A percentile compares a stretch with the other conserved stretches of the same genome.
phyloP scores from a whole-genome alignment of 2,888 invertebrate genomes.

The Boloria selene region DNA sequence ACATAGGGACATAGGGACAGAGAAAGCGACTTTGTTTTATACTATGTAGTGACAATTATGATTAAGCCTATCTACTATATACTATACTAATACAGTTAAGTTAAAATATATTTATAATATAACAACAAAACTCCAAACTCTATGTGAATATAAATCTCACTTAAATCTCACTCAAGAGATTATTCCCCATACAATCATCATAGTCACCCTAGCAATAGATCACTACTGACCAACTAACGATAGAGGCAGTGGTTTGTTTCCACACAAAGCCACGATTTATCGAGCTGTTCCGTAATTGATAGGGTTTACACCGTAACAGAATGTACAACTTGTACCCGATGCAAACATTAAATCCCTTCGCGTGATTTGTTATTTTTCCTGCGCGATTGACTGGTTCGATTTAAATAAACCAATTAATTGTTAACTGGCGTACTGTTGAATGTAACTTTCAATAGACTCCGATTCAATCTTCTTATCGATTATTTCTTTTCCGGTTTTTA shows the following conservation, averaged over 20 bases:
- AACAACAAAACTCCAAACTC: not conserved
- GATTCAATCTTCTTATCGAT: too few species aligned
- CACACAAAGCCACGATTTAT: conserved; percentile 53
- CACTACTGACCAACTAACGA: conserved; percentile 51
- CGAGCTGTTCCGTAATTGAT: conserved; percentile 51
- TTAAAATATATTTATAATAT: too few species aligned
- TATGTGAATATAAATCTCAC: not conserved
- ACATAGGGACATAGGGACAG: too few species aligned
- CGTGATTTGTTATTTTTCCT: conserved; percentile 43
- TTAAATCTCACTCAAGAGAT: not conserved
- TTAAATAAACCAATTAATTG: conserved; percentile 1
- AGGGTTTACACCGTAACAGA: conserved; percentile 49
- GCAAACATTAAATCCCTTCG: conserved; percentile 41
- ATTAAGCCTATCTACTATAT: too few species aligned
- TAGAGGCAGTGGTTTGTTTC: conserved; percentile 53
- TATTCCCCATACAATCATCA: not conserved
- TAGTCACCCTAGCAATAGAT: conserved; percentile 45
- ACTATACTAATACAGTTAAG: too few species aligned
- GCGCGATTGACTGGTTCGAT: conserved; percentile 27
- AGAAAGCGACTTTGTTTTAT: too few species aligned
- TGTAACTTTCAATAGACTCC: too few species aligned
- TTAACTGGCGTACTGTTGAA: too few species aligned
- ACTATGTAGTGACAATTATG: too few species aligned
- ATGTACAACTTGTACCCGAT: conserved; percentile 46
- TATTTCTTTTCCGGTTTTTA: too few species aligned